Conservation (phyloP, 2,113 vertebrate species). For the Microcebus tavaratra region DNA sequence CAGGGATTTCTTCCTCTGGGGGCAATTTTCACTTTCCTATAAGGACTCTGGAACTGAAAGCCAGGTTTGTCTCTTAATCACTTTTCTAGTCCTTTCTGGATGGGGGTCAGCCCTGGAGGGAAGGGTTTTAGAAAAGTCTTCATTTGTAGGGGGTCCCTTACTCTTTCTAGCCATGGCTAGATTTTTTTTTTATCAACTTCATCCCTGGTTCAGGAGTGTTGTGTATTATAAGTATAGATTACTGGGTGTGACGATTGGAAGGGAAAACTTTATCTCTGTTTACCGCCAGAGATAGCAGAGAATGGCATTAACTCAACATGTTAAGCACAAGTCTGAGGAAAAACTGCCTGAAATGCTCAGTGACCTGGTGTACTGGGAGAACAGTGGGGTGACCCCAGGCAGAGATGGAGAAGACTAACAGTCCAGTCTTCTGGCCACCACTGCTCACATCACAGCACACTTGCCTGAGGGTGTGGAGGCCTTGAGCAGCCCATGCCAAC, state of each 20-base stretch:
- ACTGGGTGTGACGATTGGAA: background rate
- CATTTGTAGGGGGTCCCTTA: background rate
- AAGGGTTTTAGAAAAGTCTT: background rate
- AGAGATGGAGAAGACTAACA: background rate
- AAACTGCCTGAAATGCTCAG: too few species aligned
- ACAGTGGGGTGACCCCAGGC: background rate
- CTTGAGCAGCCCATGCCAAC: background rate
- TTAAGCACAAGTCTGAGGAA: background rate
- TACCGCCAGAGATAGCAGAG: background rate
- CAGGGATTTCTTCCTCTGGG: background rate
- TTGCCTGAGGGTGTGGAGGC: background rate
- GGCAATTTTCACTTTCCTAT: background rate
- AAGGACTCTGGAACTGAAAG: background rate
- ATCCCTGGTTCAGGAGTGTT: background rate
- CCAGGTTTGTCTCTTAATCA: background rate
- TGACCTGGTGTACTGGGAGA: background rate
- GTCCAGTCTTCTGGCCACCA: background rate
- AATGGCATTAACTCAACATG: background rate
- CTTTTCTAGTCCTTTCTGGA: background rate
- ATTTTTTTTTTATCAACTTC: background rate
- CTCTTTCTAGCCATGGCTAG: background rate
- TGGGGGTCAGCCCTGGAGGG: fast-evolving
- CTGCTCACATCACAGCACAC: too few species aligned
- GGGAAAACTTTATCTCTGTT: background rate
- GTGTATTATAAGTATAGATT: background rate